Conservation (phyloP, 2,888 invertebrate genomes). For the Caenorhabditis sulstoni region DNA sequence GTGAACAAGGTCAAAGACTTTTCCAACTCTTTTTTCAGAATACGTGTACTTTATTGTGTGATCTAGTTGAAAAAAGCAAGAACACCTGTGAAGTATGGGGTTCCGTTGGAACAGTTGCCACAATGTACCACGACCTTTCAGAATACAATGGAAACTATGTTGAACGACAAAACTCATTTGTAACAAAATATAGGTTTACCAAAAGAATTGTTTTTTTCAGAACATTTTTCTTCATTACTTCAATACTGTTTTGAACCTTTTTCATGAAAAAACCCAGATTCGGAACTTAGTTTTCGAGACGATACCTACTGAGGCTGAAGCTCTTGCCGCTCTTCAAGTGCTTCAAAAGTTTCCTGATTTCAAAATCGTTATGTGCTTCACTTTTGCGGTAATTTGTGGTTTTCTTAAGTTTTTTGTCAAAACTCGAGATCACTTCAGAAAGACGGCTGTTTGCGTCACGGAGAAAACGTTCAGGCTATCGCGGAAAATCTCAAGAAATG, state of each 20-base stretch:
- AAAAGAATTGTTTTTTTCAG: too few species aligned
- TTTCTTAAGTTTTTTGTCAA: background rate
- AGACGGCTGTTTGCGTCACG: constrained; percentile 30
- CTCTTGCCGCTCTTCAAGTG: background rate
- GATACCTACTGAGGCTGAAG: constrained; percentile 35
- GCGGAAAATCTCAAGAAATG: background rate
- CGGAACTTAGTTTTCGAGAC: constrained; percentile 45
- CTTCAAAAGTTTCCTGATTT: constrained; percentile 23
- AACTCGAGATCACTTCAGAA: too few species aligned
- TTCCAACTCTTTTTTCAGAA: too few species aligned
- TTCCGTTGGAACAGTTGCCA: constrained; percentile 43
- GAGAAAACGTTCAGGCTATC: constrained; percentile 13
- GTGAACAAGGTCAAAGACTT: too few species aligned
- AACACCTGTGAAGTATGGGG: constrained; percentile 15
- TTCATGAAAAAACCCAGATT: constrained; percentile 15
- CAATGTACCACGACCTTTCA: constrained; percentile 37
- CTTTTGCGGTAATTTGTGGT: constrained; percentile 14
- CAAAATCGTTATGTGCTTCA: constrained; percentile 34
- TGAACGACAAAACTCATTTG: constrained; percentile 5
- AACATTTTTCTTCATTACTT: too few species aligned
- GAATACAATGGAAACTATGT: constrained; percentile 52
- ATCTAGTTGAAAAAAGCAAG: too few species aligned
- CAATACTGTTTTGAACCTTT: constrained; percentile 9
- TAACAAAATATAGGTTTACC: too few species aligned
- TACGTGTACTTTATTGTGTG: too few species aligned